Percentiles rank a stretch among this genome's conserved stretches.
phyloP scores from a whole-genome alignment of 2,888 invertebrate genomes.

The Amblyteles armatorius region DNA sequence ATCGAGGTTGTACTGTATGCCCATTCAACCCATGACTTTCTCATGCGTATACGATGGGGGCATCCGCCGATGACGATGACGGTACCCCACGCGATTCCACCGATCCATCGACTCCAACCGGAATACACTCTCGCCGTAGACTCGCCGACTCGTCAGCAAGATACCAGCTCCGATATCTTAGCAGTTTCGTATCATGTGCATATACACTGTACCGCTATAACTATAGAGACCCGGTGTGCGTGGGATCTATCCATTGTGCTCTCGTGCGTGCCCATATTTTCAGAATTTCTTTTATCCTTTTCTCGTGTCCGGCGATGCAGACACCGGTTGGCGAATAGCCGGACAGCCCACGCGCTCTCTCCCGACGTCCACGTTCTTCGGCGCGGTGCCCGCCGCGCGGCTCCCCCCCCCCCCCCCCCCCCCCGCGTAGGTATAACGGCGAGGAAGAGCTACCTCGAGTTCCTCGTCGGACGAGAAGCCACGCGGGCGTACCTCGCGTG shows the following conservation, averaged over 20 bases:
- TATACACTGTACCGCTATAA: conserved; percentile 12
- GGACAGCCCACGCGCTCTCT: conserved; percentile 58
- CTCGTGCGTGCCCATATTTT: conserved; percentile 64
- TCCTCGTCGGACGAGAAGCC: conserved; percentile 48
- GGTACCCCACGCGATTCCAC: conserved; percentile 55
- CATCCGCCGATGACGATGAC: conserved; percentile 29
- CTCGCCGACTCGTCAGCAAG: conserved; percentile 41
- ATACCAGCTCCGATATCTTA: conserved; percentile 49
- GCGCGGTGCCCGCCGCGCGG: conserved; percentile 24
- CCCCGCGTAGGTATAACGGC: conserved; percentile 53
- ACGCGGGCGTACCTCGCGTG: conserved; percentile 62
- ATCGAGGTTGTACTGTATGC: background rate
- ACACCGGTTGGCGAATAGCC: conserved; percentile 58
- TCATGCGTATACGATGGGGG: conserved; percentile 39
- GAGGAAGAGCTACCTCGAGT: conserved; percentile 56
- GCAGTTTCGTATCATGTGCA: conserved; percentile 23
- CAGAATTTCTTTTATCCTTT: conserved; percentile 67
- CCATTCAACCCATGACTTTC: conserved; percentile 50
- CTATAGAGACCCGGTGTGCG: conserved; percentile 52
- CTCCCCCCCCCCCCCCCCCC: conserved; percentile 39
- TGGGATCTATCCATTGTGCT: conserved; percentile 67
- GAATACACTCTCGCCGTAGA: conserved; percentile 26
- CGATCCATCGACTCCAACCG: conserved; percentile 39
- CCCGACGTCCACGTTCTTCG: conserved; percentile 5
- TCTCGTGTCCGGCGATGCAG: conserved; percentile 43